Evolutionary conservation across 2,797 vertebrate genomes (phyloP).

Genomic region (Megalops cyprinoides): DNA sequence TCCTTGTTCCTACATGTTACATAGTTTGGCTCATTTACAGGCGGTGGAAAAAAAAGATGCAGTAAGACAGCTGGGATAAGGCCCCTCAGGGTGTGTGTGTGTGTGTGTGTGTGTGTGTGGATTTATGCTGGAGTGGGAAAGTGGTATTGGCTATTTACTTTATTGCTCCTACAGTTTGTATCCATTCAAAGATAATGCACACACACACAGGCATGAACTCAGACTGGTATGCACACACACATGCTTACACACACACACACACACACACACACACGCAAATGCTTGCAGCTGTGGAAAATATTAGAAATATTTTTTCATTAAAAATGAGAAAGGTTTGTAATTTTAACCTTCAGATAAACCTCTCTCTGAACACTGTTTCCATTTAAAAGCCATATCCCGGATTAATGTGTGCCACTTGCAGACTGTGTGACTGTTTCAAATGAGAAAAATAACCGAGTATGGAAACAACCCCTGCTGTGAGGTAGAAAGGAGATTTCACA

Average conservation of each 20-base stretch:
- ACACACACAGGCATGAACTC: background rate
- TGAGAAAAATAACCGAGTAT: no score
- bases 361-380: no score
- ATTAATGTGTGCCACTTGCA: no score
- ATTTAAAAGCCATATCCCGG: no score
- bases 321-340: no score
- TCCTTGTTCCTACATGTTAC: slow-evolving; percentile 1
- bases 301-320: background rate
- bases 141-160: background rate
- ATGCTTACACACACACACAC: background rate
- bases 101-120: background rate
- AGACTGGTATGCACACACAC: background rate
- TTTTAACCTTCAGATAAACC: no score
- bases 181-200: background rate
- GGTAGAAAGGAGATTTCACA: no score
- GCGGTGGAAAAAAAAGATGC: background rate
- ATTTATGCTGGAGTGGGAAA: background rate
- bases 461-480: no score
- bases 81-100: background rate
- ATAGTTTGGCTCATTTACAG: slow-evolving; percentile 18
- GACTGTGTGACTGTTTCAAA: no score
- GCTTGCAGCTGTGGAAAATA: background rate
- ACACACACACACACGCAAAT: background rate
- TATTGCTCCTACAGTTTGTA: background rate
- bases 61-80: slow-evolving; percentile 4